These are phyloP conservation scores for Hydra vulgaris DNA, from an alignment of 30 jellyfish, hydroid and myxozoan genomes.

Conservation along the genomic window DNA sequence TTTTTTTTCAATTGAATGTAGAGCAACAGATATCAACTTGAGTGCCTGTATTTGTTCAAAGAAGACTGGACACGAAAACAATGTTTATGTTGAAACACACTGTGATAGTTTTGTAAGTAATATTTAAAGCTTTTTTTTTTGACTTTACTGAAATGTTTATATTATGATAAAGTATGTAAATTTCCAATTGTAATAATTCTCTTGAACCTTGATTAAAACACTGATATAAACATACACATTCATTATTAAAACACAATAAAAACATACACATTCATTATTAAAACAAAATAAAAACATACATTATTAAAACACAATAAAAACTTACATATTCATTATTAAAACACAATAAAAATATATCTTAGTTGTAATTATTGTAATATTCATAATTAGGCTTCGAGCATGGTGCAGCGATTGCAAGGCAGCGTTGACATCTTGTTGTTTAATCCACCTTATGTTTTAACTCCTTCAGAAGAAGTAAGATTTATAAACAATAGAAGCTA, in stretches of 20 bases:
- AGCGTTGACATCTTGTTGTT: constrained; percentile 56
- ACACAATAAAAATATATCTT: too few relatives aligned
- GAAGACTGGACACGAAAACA: constrained; percentile 33
- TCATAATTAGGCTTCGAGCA: not conserved
- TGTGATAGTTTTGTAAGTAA: constrained; percentile 28
- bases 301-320: too few relatives aligned
- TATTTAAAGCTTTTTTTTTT: not conserved
- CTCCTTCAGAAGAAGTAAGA: constrained; percentile 61
- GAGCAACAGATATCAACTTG: constrained; percentile 50
- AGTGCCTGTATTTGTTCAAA: constrained; percentile 43
- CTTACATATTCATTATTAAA: too few relatives aligned
- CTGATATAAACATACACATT: too few relatives aligned
- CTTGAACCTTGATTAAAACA: too few relatives aligned
- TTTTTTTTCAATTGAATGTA: not conserved
- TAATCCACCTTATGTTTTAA: constrained; percentile 92
- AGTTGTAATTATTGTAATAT: too few relatives aligned
- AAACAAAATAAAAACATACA: too few relatives aligned
- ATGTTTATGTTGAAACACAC: constrained; percentile 12
- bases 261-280: too few relatives aligned
- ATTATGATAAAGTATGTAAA: too few relatives aligned
- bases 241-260: too few relatives aligned
- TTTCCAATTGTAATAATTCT: too few relatives aligned
- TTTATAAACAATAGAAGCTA: not conserved
- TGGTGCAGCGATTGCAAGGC: constrained; percentile 2
- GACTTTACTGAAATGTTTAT: too few relatives aligned